Base-by-base conservation (phyloP, 2,113 vertebrate species). In the Cynoglossus semilaevis region DNA sequence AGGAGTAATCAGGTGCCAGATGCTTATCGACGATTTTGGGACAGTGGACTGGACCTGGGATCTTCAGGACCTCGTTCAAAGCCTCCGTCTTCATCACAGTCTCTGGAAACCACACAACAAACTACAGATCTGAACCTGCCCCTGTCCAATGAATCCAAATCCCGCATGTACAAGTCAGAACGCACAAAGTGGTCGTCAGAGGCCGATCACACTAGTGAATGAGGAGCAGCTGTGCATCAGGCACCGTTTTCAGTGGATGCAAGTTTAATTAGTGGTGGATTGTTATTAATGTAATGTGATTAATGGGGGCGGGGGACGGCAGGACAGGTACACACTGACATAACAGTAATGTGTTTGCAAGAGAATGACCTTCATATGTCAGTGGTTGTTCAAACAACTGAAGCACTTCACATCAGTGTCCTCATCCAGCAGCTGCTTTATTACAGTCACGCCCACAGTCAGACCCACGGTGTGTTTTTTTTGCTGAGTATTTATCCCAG, bases 11-110 rank as follows among this genome's bases (percentile, higher is more conserved):
- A 8, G 47, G 18, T 58, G 56, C 55, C 17, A 57, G 60, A 15
- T 13, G 37, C 5, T 34, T 14, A 0, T 63, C 43, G 0, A 15
- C 13, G 0, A 67, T 63, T 43, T 42, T 51, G 8, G 14, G 4
- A 18, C 35, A 35, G 1, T 44, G 40, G 5, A 50, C 51, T 5
- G 64, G 58, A 50, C 77, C 77, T 4, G 66, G 56, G 29, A 81
- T 63, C 63, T 65, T 83, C 29, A 80, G 22, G 43, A 73, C 29
- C 44, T 84, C 76, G 45, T 67, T 85, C 38, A 88, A 64, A 35
- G 50, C 47, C 18, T 85, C 82, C 0, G 62, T 86, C 70, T 72
- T 79, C 64, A 10, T 76, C 62, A 86, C 66, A 46, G 17, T 81
- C 14, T 88, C 88, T 89, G 72, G 10, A 74, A 67, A 61, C 15